These are phyloP conservation scores for Pachycephala philippinensis DNA, from an alignment of 2,113 vertebrate genomes.

Conservation along the genomic window DNA sequence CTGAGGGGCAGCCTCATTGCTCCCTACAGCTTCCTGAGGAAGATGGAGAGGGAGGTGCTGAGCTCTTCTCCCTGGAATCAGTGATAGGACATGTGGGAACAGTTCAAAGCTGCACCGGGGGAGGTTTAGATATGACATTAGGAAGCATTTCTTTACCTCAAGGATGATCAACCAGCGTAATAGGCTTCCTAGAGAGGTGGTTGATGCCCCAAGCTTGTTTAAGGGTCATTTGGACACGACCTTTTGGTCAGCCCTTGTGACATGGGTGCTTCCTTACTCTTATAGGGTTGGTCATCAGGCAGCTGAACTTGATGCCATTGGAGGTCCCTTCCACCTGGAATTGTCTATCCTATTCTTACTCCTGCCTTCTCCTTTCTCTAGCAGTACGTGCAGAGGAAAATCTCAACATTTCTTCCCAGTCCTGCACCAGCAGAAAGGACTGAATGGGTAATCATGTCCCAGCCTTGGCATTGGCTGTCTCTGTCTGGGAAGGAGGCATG, in stretches of 20 bases:
- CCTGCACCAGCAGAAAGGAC: not conserved
- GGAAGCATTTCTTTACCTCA: not conserved
- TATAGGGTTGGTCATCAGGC: not conserved
- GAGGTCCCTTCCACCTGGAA: not conserved
- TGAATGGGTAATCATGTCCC: too few species aligned
- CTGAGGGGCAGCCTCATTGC: not conserved
- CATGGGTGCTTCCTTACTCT: not conserved
- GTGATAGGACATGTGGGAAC: not conserved
- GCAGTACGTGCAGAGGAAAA: not conserved
- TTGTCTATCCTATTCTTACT: not conserved
- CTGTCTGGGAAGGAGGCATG: not conserved
- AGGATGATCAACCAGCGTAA: not conserved
- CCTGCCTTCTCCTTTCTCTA: not conserved
- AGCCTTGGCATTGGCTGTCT: not conserved
- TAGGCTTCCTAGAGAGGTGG: not conserved
- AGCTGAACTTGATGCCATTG: fast-evolving
- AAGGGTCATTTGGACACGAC: not conserved
- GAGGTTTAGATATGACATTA: not conserved
- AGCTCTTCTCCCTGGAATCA: not conserved
- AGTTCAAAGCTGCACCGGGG: not conserved
- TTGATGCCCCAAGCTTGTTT: not conserved
- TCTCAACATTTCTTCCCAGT: not conserved
- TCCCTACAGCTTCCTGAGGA: not conserved
- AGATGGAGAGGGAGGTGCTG: not conserved
- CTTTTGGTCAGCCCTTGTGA: not conserved